Evolutionary conservation across 1,140 invertebrate species (phyloP).

Genomic region (Lanistes nyassanus): DNA sequence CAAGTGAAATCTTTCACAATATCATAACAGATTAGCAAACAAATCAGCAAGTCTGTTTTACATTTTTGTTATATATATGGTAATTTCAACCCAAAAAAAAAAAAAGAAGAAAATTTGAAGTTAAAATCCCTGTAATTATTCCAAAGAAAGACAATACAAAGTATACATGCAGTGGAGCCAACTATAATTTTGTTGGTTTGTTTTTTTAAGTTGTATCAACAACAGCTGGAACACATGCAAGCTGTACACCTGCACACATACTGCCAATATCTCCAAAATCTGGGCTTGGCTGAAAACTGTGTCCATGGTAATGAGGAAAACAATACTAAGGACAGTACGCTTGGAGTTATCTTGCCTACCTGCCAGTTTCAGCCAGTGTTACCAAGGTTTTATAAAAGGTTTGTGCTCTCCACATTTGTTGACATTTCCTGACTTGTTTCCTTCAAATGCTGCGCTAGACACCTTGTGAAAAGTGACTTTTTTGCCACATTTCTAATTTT

Average conservation of each 20-base stretch:
- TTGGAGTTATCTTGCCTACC: conserved; percentile 21
- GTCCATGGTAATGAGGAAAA: conserved; percentile 18
- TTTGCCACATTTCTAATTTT: not conserved
- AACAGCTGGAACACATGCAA: conserved; percentile 19
- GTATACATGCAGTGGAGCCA: too few species aligned
- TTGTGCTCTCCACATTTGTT: not conserved
- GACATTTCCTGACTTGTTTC: not conserved
- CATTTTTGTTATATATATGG: not conserved
- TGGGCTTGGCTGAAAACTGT: conserved; percentile 31
- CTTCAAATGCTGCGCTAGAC: not conserved
- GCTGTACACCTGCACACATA: conserved; percentile 30
- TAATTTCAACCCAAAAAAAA: not conserved
- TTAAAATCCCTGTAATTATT: not conserved
- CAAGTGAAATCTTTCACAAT: too few species aligned
- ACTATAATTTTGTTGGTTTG: not conserved
- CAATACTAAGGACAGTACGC: conserved; percentile 16
- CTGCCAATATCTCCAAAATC: conserved; percentile 39
- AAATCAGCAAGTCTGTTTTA: not conserved
- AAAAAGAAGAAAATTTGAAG: not conserved
- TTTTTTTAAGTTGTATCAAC: conserved; percentile 12
- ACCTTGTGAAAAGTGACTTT: too few species aligned
- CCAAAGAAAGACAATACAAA: too few species aligned
- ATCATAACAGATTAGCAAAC: too few species aligned
- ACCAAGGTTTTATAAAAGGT: conserved; percentile 37
- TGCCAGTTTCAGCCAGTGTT: conserved; percentile 41